Evolutionary conservation across 1,140 invertebrate genomes (phyloP).

Genomic region (Leptinotarsa lineolata): DNA sequence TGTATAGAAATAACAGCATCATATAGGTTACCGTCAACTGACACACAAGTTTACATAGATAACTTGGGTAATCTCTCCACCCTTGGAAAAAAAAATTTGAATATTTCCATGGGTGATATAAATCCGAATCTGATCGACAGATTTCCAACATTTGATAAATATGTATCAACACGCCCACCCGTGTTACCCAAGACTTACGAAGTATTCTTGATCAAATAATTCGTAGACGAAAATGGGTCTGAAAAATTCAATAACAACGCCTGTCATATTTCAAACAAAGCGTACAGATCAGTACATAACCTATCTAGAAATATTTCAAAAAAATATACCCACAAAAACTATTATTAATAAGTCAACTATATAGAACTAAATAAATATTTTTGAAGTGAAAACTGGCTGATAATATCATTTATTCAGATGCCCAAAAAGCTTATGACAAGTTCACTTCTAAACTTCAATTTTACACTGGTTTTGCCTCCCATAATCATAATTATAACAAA

Average conservation of each 20-base stretch:
- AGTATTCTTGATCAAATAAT: slow-evolving; percentile 1
- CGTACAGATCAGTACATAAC: slow-evolving; percentile 1
- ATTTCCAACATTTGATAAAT: background rate
- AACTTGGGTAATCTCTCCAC: background rate
- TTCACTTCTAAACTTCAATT: slow-evolving; percentile 1
- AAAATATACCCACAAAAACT: no score
- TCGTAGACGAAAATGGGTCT: background rate
- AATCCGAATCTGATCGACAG: background rate
- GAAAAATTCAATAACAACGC: background rate
- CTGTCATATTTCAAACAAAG: background rate
- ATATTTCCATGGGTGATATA: slow-evolving; percentile 9
- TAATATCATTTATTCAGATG: background rate
- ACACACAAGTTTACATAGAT: slow-evolving; percentile 4
- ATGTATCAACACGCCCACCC: background rate
- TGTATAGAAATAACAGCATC: no score
- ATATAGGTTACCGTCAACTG: background rate
- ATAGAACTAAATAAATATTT: no score
- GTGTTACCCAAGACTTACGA: slow-evolving; percentile 6
- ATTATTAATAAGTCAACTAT: background rate
- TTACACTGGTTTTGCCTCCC: background rate
- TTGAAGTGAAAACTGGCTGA: slow-evolving; percentile 12
- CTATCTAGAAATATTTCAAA: background rate
- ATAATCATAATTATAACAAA: background rate
- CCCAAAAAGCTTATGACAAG: slow-evolving; percentile 10
- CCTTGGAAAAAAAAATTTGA: background rate